These are phyloP conservation scores for Sebastes ruberrimus DNA, from an alignment of 2,797 vertebrate species.

Conservation along the genomic window DNA sequence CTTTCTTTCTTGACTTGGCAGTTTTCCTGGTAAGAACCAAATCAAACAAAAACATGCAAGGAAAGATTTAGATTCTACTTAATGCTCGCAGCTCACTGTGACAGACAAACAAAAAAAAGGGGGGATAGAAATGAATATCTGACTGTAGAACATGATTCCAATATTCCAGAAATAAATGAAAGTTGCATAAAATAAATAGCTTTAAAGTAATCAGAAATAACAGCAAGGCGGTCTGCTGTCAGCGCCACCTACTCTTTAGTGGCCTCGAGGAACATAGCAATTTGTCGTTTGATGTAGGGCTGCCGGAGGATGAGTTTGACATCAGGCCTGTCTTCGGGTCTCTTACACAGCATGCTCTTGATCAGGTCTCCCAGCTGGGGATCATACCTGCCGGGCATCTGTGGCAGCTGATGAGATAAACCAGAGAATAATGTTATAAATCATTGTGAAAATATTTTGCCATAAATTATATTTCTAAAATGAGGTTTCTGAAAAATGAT, in stretches of 20 bases:
- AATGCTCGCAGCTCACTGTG: neutral
- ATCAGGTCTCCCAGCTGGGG: conserved; percentile 91
- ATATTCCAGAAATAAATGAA: neutral
- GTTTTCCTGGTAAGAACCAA: conserved; percentile 85
- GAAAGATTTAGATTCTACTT: neutral
- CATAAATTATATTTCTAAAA: neutral
- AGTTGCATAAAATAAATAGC: neutral
- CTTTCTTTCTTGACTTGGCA: conserved; percentile 87
- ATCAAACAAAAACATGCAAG: conserved; percentile 1
- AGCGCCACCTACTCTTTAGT: conserved; percentile 89
- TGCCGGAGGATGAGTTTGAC: conserved; percentile 93
- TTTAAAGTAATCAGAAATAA: neutral
- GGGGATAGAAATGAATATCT: neutral
- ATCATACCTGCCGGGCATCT: conserved; percentile 95
- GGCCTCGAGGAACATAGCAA: conserved; percentile 92
- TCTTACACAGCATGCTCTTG: conserved; percentile 92
- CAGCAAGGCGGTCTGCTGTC: neutral
- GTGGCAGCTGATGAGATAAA: conserved; percentile 85
- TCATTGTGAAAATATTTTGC: neutral
- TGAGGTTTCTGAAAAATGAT: neutral
- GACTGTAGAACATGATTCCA: neutral
- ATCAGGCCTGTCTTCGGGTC: conserved; percentile 92
- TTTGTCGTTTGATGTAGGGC: conserved; percentile 93
- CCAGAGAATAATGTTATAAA: conserved; percentile 3
- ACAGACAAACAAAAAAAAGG: neutral